Evolutionary conservation across 2,113 vertebrate genomes (phyloP), one percentile per base, ranked within the genome.

Genomic region (Syngnathoides biaculeatus): DNA sequence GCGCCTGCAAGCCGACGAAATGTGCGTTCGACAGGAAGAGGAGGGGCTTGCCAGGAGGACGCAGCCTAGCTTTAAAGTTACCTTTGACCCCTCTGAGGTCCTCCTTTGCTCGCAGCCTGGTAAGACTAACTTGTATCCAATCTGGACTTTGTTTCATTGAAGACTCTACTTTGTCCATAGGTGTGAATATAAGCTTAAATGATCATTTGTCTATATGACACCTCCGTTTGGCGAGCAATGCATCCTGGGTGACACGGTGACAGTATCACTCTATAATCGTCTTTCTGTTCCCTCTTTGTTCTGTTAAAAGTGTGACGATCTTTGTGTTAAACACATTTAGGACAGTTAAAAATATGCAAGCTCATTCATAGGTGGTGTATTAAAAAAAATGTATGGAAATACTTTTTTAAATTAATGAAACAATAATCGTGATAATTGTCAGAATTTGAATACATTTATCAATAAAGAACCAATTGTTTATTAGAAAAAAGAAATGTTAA

Each of bases 1-100:
- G 71, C 69, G 89, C 26, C 84, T 95, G 64, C 95, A 97, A 81
- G 89, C 94, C 53, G 90, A 93, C 20, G 90, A 90, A 0, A 30
- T 26, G 9, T 94, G 89, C 52, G 93, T 95, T 45, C 86, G 77
- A 14, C 90, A 95, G 84, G 95, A 97, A 71, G 91, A 94, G 55
- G 79, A 22, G 2, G 94, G 93, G 1, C 87, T 97, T 17, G 65
- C 79, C 39, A 85, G 65, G 57, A 90, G 94, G 55, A 90, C 55
- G 0, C 93, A 94, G 40, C 95, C 95, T 1, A 84, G 58, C 75
- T 94, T 93, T 56, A 90, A 75, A 55, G 71, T 96, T 69, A 92
- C 91, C 22, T 93, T 93, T 55, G 87, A 94, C 77, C 93, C 94
- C 1, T 71, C 85, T 24, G 82, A 82, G 17, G 78, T 42, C 17